A percentile compares a stretch with the other conserved stretches of the same genome.
These are phyloP conservation scores for Spinibarbus caldwelli DNA, from an alignment of 2,797 vertebrate species.

Conservation along the genomic window DNA sequence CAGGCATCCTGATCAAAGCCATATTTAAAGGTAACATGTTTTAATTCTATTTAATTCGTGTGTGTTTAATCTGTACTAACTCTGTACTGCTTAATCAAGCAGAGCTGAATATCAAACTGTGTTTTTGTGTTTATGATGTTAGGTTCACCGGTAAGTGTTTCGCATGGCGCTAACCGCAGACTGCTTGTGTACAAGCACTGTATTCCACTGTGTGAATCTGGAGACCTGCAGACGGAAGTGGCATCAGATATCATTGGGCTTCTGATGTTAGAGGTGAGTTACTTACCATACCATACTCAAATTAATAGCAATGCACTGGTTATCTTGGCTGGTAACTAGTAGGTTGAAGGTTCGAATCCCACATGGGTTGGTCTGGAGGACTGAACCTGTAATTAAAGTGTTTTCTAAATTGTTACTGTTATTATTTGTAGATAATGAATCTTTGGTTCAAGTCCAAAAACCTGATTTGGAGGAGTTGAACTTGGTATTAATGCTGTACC, in stretches of 20 bases:
- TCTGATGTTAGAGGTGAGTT: slow-evolving; percentile 93
- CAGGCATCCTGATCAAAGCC: slow-evolving; percentile 81
- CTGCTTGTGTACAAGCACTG: slow-evolving; percentile 87
- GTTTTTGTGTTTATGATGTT: slow-evolving; percentile 27
- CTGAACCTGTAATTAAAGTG: not conserved
- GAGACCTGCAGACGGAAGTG: slow-evolving; percentile 87
- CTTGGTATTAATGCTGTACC: not conserved
- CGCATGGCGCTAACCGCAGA: slow-evolving; percentile 82
- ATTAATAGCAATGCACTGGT: not conserved
- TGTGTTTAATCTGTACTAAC: too few species aligned
- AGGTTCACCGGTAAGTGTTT: slow-evolving; percentile 86
- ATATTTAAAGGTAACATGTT: slow-evolving; percentile 86
- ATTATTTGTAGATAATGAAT: not conserved
- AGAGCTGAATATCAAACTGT: not conserved
- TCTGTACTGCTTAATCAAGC: not conserved
- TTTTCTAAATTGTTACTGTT: not conserved
- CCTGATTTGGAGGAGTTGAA: not conserved
- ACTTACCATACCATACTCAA: not conserved
- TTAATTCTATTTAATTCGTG: too few species aligned
- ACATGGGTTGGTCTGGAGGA: not conserved
- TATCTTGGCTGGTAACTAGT: not conserved
- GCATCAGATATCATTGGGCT: slow-evolving; percentile 90
- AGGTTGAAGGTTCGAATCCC: not conserved
- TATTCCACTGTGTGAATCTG: slow-evolving; percentile 90
- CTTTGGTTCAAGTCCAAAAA: not conserved